These are phyloP conservation scores for Amphipyra berbera DNA, from an alignment of 2,888 invertebrate genomes.

Conservation along the genomic window DNA sequence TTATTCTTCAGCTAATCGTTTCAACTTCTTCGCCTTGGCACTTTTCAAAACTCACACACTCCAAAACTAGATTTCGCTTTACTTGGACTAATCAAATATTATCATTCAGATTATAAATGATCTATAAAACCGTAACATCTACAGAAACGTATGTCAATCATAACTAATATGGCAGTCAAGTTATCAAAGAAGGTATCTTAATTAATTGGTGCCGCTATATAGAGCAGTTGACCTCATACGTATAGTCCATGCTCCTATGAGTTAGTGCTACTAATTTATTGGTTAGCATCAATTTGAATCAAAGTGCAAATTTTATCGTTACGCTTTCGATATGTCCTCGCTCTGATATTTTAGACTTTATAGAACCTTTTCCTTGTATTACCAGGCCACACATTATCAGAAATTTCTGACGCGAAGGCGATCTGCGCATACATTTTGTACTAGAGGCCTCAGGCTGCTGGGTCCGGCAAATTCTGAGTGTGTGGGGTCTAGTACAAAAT, in stretches of 20 bases:
- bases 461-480: no score
- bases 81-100: conserved; percentile 3
- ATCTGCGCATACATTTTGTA: no score
- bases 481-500: no score
- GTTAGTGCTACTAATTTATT: conserved; percentile 13
- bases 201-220: conserved; percentile 33
- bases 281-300: not conserved
- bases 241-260: conserved; percentile 3
- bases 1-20: no score
- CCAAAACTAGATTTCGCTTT: no score
- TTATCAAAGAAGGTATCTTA: conserved; percentile 34
- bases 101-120: not conserved
- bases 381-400: no score
- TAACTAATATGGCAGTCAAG: conserved; percentile 27
- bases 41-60: no score
- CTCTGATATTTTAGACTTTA: no score
- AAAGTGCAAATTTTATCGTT: not conserved
- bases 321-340: conserved; percentile 1
- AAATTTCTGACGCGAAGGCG: no score
- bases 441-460: no score
- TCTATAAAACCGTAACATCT: not conserved
- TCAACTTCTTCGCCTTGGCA: no score
- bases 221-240: conserved; percentile 28
- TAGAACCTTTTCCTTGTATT: no score
- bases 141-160: conserved; percentile 23